phyloP scores from a whole-genome alignment of 2,797 vertebrate genomes.

The Poeciliopsis infans region DNA sequence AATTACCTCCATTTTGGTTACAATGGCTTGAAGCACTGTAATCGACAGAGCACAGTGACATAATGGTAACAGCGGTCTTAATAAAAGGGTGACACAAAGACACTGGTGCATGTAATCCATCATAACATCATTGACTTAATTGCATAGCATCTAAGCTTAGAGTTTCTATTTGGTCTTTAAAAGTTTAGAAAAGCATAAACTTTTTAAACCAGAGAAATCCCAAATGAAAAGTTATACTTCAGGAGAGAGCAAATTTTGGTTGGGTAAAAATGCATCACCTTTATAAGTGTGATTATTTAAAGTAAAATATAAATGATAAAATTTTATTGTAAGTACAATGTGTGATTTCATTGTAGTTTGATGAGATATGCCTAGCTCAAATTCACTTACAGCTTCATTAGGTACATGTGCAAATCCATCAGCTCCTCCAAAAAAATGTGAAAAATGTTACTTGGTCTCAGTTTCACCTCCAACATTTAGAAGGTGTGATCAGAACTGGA shows the following conservation, averaged over 20 bases:
- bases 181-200: neutral
- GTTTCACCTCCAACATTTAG: neutral
- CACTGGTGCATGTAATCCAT: neutral
- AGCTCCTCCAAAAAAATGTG: neutral
- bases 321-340: neutral
- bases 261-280: neutral
- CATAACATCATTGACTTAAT: neutral
- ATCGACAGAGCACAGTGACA: neutral
- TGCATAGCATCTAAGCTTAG: neutral
- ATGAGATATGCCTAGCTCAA: neutral
- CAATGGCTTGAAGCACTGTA: neutral
- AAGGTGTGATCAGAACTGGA: neutral
- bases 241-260: neutral
- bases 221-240: neutral
- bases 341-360: neutral
- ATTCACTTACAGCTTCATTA: neutral
- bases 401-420: neutral
- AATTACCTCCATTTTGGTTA: neutral
- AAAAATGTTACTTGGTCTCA: neutral
- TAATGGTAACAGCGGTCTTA: neutral
- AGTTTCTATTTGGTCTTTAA: neutral
- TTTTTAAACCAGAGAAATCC: neutral
- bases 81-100: neutral
- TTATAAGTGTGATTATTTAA: neutral
- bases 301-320: neutral